Evolutionary conservation across 2,888 invertebrate genomes (phyloP), one percentile per base, ranked within the genome.

Genomic region (Epiblema foenella): DNA sequence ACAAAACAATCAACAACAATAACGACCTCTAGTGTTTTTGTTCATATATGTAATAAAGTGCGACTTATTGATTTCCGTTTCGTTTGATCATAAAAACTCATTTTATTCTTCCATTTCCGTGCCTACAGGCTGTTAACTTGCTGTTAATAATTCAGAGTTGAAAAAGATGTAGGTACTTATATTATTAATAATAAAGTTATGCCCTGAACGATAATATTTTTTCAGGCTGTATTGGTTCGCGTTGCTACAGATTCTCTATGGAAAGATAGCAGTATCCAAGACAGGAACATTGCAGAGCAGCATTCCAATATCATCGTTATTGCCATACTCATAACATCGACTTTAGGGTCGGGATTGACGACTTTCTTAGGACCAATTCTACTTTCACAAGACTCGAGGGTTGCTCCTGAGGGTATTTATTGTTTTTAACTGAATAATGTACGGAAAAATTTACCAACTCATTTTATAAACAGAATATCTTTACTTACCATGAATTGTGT

Each of bases 301-400:
- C 93, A 93, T 78, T 81, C 91, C 7, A 93, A 92, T 84, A 91
- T 93, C 73, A 93, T 93, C 77, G 89, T 93, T 83, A 92, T 93
- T 77, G 91, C 92, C 15, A 90, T 93, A 74, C 76, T 93, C 0
- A 72, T 90, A 83, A 93, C 91, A 76, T 83, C 91, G 10, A 88
- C 89, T 63, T 82, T 93, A 68, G 93, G 93, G 17, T 91, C 93
- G 1, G 78, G 79, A 9, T 82, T 93, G 29, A 91, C 93, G 9
- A 90, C 89, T 1, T 73, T 81, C n/a, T 78, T 91, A 73, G 93
- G 93, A 12, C 93, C 93, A n/a, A 74, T 89, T 70, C 83, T 93
- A 39, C 85, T 93, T 49, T 87, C 91, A 17, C 82, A 85, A 63
- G 89, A 91, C 75, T 85, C 89, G 49, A 86, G 83, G 79, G 86